Evolutionary conservation across 2,113 vertebrate species (phyloP).

Genomic region (Glareola pratincola): DNA sequence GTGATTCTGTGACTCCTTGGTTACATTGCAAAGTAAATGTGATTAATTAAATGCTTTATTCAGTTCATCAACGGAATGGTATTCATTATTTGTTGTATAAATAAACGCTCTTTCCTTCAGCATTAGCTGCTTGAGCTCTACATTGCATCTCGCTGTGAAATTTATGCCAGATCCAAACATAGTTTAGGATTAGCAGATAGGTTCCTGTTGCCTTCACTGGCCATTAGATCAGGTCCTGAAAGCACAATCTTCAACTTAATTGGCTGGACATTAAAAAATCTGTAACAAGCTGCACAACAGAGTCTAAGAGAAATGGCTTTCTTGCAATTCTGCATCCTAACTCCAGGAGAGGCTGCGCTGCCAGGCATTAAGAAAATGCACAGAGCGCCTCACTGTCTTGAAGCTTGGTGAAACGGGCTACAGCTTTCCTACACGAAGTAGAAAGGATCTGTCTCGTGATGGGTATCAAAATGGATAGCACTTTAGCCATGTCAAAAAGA

Average conservation of each 20-base stretch:
- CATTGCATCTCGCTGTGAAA: accelerated
- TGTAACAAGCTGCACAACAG: background rate
- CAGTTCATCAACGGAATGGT: background rate
- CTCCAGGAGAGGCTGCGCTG: background rate
- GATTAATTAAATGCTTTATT: background rate
- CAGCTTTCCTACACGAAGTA: background rate
- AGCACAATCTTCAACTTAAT: background rate
- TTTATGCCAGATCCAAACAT: background rate
- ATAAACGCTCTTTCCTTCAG: background rate
- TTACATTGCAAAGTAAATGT: background rate
- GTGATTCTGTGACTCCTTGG: no score
- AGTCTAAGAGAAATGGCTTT: background rate
- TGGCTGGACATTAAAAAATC: background rate
- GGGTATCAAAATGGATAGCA: background rate
- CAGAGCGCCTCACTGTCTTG: background rate
- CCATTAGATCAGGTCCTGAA: background rate
- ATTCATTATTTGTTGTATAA: background rate
- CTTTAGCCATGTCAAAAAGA: background rate
- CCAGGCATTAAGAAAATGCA: background rate
- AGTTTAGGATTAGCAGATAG: background rate
- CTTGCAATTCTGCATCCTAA: accelerated
- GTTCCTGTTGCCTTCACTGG: background rate
- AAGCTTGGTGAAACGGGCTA: background rate
- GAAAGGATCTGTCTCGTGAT: accelerated
- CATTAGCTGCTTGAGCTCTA: background rate